These are phyloP conservation scores for Peromyscus leucopus DNA, from an alignment of 2,113 vertebrate genomes.

Conservation along the genomic window DNA sequence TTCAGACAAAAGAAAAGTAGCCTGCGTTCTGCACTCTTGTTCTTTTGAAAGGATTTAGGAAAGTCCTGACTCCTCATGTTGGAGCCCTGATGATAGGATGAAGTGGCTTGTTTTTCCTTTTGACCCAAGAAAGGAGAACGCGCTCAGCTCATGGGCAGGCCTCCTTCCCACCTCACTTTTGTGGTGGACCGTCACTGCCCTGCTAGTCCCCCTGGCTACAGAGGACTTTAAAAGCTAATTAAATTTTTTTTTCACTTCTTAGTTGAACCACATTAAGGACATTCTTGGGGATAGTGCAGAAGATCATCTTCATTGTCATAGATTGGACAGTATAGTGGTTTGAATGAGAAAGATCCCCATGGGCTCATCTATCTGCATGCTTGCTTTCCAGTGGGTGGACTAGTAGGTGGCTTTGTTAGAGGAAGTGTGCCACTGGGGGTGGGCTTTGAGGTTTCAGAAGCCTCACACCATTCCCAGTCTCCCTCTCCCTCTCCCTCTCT, in stretches of 20 bases:
- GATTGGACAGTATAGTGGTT: neutral
- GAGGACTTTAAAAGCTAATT: neutral
- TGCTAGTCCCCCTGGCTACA: neutral
- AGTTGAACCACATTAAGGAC: neutral
- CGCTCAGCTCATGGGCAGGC: fast-evolving
- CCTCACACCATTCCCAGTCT: neutral
- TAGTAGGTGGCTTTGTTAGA: neutral
- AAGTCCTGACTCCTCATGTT: neutral
- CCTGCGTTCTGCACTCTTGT: neutral
- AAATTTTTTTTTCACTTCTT: neutral
- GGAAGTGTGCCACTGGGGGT: neutral
- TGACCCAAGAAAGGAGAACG: neutral
- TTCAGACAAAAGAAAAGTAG: neutral
- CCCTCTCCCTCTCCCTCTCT: neutral
- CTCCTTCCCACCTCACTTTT: neutral
- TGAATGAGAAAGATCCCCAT: neutral
- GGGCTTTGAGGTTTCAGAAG: neutral
- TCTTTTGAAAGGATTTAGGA: slow-evolving; percentile 17
- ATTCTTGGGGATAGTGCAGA: neutral
- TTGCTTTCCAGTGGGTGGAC: neutral
- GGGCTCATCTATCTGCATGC: neutral
- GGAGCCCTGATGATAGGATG: neutral
- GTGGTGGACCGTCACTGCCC: neutral
- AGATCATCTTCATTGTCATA: neutral
- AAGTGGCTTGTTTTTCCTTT: neutral